These are phyloP conservation scores for Oreortyx pictus DNA, from an alignment of 2,797 vertebrate genomes.

Conservation along the genomic window DNA sequence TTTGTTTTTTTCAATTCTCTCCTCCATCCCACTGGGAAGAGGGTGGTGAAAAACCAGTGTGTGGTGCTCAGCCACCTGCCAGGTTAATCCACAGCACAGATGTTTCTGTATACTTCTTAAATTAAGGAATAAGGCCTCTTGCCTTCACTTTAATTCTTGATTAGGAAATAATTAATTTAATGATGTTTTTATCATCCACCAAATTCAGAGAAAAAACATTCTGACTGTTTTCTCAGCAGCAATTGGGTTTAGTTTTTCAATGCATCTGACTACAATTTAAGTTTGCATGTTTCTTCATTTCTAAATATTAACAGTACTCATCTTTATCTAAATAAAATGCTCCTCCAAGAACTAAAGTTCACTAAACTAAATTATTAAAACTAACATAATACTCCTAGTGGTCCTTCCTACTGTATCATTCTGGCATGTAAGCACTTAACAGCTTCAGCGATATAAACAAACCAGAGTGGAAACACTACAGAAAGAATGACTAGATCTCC, in stretches of 20 bases:
- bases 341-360: neutral
- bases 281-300: neutral
- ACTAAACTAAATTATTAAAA: neutral
- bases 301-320: neutral
- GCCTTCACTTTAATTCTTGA: neutral
- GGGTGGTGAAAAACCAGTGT: too few relatives aligned
- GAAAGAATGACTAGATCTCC: neutral
- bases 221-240: neutral
- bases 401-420: neutral
- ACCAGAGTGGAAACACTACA: neutral
- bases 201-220: neutral
- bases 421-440: neutral
- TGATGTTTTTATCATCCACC: neutral
- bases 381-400: neutral
- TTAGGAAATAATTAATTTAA: neutral
- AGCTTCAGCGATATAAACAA: neutral
- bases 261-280: accelerated
- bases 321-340: neutral
- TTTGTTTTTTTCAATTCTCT: too few relatives aligned
- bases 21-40: too few relatives aligned
- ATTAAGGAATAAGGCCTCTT: neutral
- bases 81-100: neutral
- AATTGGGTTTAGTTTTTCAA: neutral
- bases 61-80: too few relatives aligned
- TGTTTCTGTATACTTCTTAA: neutral